phyloP scores from a whole-genome alignment of 2,797 vertebrate species.

The Clamator glandarius region DNA sequence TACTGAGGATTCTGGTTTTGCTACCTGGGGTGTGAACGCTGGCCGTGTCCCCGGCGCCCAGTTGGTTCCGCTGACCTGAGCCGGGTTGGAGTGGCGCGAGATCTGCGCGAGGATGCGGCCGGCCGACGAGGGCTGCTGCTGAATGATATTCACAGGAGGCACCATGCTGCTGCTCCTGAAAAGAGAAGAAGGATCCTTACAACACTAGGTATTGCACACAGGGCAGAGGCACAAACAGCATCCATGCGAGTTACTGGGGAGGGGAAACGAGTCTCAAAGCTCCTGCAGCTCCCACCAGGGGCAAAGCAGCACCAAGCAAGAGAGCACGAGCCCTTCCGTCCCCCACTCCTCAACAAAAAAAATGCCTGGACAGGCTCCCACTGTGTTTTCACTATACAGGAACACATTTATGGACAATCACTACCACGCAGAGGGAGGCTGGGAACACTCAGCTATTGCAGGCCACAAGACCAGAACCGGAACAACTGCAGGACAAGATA shows the following conservation, averaged over 20 bases:
- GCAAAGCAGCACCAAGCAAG: neutral
- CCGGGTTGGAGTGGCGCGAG: conserved; percentile 86
- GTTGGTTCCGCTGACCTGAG: conserved; percentile 71
- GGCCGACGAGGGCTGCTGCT: conserved; percentile 79
- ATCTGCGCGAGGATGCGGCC: conserved; percentile 92
- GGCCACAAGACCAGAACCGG: neutral
- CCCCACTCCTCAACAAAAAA: neutral
- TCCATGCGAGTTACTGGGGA: fast-evolving
- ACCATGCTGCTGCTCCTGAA: conserved; percentile 83
- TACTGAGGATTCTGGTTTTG: fast-evolving
- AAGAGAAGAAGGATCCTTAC: neutral
- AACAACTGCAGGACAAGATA: fast-evolving
- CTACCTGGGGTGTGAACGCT: conserved; percentile 89
- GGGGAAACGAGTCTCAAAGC: neutral
- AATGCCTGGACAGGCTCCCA: neutral
- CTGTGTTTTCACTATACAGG: fast-evolving
- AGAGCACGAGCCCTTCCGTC: neutral
- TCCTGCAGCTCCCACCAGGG: neutral
- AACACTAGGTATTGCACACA: fast-evolving
- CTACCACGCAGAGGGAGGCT: neutral
- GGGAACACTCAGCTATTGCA: neutral
- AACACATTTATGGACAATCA: neutral
- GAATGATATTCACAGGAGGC: conserved; percentile 81
- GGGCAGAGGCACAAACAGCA: neutral
- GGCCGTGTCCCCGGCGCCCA: conserved; percentile 80